Base-by-base conservation (phyloP, 2,113 vertebrate species). In the Murina feae region DNA sequence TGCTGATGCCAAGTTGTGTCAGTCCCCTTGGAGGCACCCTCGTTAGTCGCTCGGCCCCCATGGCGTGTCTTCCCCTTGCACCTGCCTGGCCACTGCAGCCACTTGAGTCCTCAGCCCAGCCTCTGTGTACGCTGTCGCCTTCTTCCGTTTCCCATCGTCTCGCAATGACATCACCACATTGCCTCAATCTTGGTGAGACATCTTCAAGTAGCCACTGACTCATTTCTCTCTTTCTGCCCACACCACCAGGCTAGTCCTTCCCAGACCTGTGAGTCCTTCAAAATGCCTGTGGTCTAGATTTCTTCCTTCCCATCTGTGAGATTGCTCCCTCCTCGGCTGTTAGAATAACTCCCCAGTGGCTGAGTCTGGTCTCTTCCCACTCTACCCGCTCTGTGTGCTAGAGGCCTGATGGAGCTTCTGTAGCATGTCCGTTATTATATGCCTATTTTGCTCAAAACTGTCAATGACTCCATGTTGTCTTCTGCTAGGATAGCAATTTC, bases 181-280 rank as follows among this genome's bases (percentile, higher is more conserved):
- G 83, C 9, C 12, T 35, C 12, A 65, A 60, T 68, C 84, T 30
- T 84, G 89, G 76, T 21, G 21, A 91, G 90, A 93, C 90, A 78
- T 90, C 80, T 86, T 94, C 71, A 93, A 90, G 76, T 90, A 95
- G 94, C 37, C 68, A 82, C 68, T 97, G 96, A 96, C 85, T 97
- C 96, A 96, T 75, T 92, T 79, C 37, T 92, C 39, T 91, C 39
- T 37, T 49, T 75, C 75, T 42, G 1, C 39, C n/a, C 39, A 90
- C 35, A 84, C 42, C 78, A 90, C 72, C 90, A 44, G 63, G 17
- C 76, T 78, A 75, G 86, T 55, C 47, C 76, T 2, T 12, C 74
- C 93, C 65, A 60, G 60, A 80, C 17, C 0, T 1, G 71, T n/a
- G 76, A 89, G 37, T 66, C 66, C 75, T 94, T 90, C 66, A 68